Conservation (phyloP, 2,888 invertebrate genomes). For the Euphydryas editha region DNA sequence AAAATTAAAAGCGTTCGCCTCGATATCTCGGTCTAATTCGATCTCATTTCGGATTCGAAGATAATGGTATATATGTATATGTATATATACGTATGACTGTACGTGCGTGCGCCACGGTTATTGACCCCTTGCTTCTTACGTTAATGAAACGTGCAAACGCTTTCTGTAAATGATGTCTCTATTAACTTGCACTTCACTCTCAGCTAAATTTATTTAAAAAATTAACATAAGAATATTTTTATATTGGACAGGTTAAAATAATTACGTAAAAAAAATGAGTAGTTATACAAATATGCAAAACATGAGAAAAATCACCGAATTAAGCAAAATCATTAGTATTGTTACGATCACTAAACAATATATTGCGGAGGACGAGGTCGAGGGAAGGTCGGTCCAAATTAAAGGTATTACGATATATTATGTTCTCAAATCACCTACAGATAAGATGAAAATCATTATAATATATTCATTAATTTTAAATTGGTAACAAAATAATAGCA, state of each 20-base stretch:
- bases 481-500: constrained; percentile 67
- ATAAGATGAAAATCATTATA: constrained; percentile 44
- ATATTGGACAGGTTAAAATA: constrained; percentile 17
- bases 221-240: constrained; percentile 6
- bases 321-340: constrained; percentile 38
- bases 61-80: constrained; percentile 56
- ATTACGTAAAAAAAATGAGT: constrained; percentile 23
- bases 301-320: constrained; percentile 31
- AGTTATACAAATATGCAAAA: constrained; percentile 35
- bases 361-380: constrained; percentile 29
- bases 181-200: constrained; percentile 35
- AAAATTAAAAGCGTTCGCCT: constrained; percentile 70
- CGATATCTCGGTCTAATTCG: constrained; percentile 71
- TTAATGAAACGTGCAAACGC: constrained; percentile 76
- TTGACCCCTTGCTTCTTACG: constrained; percentile 65
- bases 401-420: constrained; percentile 19
- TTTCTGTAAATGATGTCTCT: constrained; percentile 54
- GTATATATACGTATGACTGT: constrained; percentile 47
- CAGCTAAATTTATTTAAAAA: constrained; percentile 14
- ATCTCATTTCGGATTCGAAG: constrained; percentile 68
- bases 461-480: constrained; percentile 61
- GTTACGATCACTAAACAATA: constrained; percentile 38
- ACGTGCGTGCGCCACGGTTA: constrained; percentile 65
- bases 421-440: constrained; percentile 22
- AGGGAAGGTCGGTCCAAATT: constrained; percentile 37